A percentile compares a stretch with the other conserved stretches of the same genome.
phyloP scores from a whole-genome alignment of 2,797 vertebrate species.

The Amblyopsis hoosieri region DNA sequence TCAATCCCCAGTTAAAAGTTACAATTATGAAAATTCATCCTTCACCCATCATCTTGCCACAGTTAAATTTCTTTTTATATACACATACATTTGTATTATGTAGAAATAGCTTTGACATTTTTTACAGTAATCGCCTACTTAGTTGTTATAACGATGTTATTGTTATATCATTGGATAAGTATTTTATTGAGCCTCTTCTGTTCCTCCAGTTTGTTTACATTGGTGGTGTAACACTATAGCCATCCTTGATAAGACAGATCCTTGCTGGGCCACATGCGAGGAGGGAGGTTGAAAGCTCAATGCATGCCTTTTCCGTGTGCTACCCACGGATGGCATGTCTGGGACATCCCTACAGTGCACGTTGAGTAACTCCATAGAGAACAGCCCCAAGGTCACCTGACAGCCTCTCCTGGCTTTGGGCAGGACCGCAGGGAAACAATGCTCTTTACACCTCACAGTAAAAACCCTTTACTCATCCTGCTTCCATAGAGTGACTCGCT shows the following conservation, averaged over 20 bases:
- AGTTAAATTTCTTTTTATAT: too few relatives aligned
- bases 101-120: not conserved
- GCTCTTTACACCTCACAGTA: conserved; percentile 54
- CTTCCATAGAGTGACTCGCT: too few relatives aligned
- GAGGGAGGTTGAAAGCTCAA: conserved; percentile 37
- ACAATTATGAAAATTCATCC: not conserved
- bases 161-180: too few relatives aligned
- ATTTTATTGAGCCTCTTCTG: not conserved
- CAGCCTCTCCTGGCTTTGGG: conserved; percentile 20
- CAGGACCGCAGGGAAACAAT: conserved; percentile 45
- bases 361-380: conserved; percentile 14
- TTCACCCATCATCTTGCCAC: too few relatives aligned
- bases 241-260: conserved; percentile 19
- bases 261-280: conserved; percentile 21
- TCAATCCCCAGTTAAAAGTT: too few relatives aligned
- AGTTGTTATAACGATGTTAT: not conserved
- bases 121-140: not conserved
- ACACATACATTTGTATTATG: not conserved
- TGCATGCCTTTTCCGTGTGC: conserved; percentile 25
- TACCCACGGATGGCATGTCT: conserved; percentile 44
- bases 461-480: conserved; percentile 35
- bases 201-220: conserved; percentile 2
- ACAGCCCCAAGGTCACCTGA: too few relatives aligned
- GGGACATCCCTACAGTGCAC: conserved; percentile 58
- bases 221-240: conserved; percentile 33